Evolutionary conservation across 2,797 vertebrate species (phyloP), one percentile per base, ranked within the genome.

Genomic region (Setipinna tenuifilis): DNA sequence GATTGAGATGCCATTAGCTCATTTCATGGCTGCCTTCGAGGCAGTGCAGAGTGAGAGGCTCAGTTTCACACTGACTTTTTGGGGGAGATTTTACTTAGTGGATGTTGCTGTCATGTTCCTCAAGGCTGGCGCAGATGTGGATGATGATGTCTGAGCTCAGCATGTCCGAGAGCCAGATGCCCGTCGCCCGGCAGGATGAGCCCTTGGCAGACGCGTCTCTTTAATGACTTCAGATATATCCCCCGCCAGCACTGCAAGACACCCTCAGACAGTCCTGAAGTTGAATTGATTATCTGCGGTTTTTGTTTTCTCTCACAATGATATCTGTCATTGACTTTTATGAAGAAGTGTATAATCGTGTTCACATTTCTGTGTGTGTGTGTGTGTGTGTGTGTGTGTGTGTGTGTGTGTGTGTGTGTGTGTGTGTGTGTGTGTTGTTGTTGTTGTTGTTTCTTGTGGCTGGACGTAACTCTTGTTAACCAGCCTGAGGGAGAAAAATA

Each of bases 211-310:
- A 78, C 0, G 71, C 35, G 16, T 41, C 71, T 41, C 59, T 62
- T 85, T 90, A 91, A 91, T 92, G 88, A 87, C 88, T 85, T 87
- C 86, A 86, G 81, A 90, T 59, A 44, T 41, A 25, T 83, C 86
- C 86, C 80, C 58, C 31, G 23, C 25, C 75, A 86, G 82, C 82
- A 85, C 54, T 83, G 83, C 54, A 81, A 86, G 50, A 21, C 71
- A 82, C 85, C 48, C 41, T 28, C 82, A 21, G 50, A 57, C 31
- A 59, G 44, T 82, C 46, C 25, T 21, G 58, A 12, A 28, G 61
- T 61, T n/a, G 28, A 85, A 81, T 85, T 86, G 58, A 81, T 87
- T 75, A 83, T 87, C 44, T 82, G 86, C 85, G 82, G n/a, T 46
- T 62, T 62, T 85, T 25, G 48, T 23, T 59, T 58, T 87, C 65